These are phyloP conservation scores for Diplodus puntazzo DNA, from an alignment of 2,797 vertebrate genomes.

Conservation along the genomic window DNA sequence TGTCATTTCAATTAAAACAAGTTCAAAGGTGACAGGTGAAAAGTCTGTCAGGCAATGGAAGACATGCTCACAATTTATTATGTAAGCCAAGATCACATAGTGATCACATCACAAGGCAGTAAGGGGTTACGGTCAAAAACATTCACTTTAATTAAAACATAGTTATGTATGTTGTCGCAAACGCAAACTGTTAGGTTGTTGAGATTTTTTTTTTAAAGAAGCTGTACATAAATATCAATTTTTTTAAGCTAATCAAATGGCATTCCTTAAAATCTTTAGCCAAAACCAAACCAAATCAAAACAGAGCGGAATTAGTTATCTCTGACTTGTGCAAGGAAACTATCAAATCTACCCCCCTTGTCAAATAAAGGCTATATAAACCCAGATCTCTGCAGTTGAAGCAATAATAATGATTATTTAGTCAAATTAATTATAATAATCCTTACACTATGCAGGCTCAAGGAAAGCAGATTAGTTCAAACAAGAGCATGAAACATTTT, in stretches of 20 bases:
- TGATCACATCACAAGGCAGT: no score
- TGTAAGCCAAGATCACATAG: background rate
- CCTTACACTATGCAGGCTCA: background rate
- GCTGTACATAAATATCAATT: no score
- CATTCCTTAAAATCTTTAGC: background rate
- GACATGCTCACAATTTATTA: background rate
- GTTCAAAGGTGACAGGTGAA: background rate
- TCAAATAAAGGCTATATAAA: background rate
- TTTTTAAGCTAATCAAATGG: background rate
- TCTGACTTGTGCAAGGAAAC: background rate
- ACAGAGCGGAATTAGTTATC: background rate
- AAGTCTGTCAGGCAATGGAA: background rate
- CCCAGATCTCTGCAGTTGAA: background rate
- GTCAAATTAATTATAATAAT: background rate
- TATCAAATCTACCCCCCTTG: no score
- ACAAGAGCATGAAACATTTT: background rate
- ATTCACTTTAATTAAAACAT: background rate
- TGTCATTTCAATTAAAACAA: background rate
- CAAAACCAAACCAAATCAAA: background rate
- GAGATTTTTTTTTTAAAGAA: background rate
- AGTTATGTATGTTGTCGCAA: background rate
- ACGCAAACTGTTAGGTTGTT: background rate
- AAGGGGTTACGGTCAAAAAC: background rate
- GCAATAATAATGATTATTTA: background rate
- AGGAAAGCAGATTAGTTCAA: background rate